Percentiles rank a stretch among this genome's conserved stretches.
phyloP scores from a whole-genome alignment of 2,888 invertebrate species.

The Linnaemya vulpina region DNA sequence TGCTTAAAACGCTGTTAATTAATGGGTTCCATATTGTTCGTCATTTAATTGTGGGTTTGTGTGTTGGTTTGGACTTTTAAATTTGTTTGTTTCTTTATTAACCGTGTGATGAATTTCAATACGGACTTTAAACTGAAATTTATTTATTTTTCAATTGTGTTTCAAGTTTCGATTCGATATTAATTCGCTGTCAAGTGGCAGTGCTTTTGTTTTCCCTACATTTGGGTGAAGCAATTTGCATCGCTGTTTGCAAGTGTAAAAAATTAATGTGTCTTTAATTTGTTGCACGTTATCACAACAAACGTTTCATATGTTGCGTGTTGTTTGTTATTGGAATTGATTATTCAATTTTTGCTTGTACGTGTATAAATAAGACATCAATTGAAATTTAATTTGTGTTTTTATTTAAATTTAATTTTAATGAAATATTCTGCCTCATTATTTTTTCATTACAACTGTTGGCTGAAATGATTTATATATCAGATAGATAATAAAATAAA shows the following conservation, averaged over 20 bases:
- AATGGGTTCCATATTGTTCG: background rate
- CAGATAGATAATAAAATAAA: slow-evolving; percentile 19
- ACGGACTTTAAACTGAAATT: background rate
- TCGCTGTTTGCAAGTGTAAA: slow-evolving; percentile 15
- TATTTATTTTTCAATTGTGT: slow-evolving; percentile 19
- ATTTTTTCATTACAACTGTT: background rate
- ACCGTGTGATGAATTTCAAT: slow-evolving; percentile 37
- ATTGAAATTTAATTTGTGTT: background rate
- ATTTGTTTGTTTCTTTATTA: background rate
- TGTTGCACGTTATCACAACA: slow-evolving; percentile 14
- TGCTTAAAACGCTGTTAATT: slow-evolving; percentile 12
- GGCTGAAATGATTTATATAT: background rate
- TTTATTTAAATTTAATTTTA: background rate
- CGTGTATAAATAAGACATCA: background rate
- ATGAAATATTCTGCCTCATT: slow-evolving; percentile 1
- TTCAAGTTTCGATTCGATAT: slow-evolving; percentile 17
- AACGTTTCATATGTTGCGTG: background rate
- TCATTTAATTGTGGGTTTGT: background rate
- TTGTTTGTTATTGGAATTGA: slow-evolving; percentile 29
- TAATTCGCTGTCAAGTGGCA: slow-evolving; percentile 48
- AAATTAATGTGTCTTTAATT: slow-evolving; percentile 17
- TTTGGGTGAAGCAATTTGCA: background rate
- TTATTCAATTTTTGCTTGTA: background rate
- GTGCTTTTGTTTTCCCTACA: background rate
- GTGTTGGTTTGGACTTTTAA: background rate